Evolutionary conservation across 1,140 invertebrate species (phyloP).

Genomic region (Bombus polaris): DNA sequence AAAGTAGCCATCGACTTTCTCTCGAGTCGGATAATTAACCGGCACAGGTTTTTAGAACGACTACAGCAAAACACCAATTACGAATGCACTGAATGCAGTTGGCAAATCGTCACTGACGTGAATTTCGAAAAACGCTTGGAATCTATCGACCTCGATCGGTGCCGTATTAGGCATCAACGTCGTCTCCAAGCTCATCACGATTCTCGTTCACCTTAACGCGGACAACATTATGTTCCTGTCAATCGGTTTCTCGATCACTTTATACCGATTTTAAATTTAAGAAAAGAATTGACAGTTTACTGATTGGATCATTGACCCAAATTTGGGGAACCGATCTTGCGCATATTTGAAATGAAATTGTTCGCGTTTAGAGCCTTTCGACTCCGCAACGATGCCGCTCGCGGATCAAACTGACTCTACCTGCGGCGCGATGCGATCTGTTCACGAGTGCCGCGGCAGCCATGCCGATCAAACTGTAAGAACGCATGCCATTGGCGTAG

Average conservation of each 20-base stretch:
- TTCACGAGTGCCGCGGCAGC: slow-evolving; percentile 24
- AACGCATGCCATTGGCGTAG: slow-evolving; percentile 40
- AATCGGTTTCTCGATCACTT: background rate
- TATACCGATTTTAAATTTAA: background rate
- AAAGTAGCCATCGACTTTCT: slow-evolving; percentile 38
- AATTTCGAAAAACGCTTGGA: slow-evolving; percentile 14
- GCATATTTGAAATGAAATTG: background rate
- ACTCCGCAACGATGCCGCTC: slow-evolving; percentile 8
- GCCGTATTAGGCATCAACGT: background rate
- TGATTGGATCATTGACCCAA: background rate
- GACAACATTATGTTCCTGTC: background rate
- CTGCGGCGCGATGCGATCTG: slow-evolving; percentile 38
- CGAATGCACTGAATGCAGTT: slow-evolving; percentile 5
- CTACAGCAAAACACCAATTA: slow-evolving; percentile 2
- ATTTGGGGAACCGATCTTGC: background rate
- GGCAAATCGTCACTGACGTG: background rate
- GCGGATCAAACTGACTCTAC: slow-evolving; percentile 34
- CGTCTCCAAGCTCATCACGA: slow-evolving; percentile 13
- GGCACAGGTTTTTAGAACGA: slow-evolving; percentile 36
- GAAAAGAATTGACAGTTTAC: background rate
- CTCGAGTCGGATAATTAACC: slow-evolving; percentile 47
- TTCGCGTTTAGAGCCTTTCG: background rate
- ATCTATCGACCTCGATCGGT: slow-evolving; percentile 7
- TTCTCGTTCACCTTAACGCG: background rate
- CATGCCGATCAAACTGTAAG: slow-evolving; percentile 45